Evolutionary conservation across 2,888 invertebrate genomes (phyloP).

Genomic region (Blastobasis lacticolella): DNA sequence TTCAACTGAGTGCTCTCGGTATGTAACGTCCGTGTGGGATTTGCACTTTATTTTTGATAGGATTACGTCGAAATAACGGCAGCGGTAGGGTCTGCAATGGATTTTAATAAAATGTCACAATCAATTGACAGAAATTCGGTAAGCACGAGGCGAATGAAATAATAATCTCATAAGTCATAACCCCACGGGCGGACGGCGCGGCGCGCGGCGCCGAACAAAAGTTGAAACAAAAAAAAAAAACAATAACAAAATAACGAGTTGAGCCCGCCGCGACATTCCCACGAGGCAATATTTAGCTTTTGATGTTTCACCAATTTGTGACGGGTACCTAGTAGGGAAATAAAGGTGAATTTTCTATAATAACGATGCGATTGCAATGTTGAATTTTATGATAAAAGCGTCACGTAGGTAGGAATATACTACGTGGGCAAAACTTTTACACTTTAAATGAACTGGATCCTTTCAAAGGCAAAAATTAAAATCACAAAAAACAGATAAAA

Average conservation of each 20-base stretch:
- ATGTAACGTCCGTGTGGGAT: no score
- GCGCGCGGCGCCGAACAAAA: slow-evolving; percentile 15
- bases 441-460: no score
- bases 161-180: slow-evolving; percentile 48
- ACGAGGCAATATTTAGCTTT: slow-evolving; percentile 44
- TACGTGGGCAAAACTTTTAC: no score
- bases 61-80: not conserved
- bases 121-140: slow-evolving; percentile 14
- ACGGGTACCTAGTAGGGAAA: not conserved
- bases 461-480: no score
- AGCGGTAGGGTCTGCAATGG: not conserved
- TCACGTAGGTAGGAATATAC: no score
- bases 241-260: slow-evolving; percentile 41
- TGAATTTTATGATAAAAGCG: no score
- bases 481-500: no score
- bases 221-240: slow-evolving; percentile 32
- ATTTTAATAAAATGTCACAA: slow-evolving; percentile 3
- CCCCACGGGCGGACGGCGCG: slow-evolving; percentile 1
- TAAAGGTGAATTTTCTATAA: slow-evolving; percentile 1
- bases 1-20: no score
- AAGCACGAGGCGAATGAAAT: slow-evolving; percentile 27
- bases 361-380: no score
- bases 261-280: slow-evolving; percentile 45
- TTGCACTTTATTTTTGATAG: not conserved
- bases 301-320: slow-evolving; percentile 28